Conservation (phyloP, 2,888 invertebrate species). For the Poecilus cupreus region DNA sequence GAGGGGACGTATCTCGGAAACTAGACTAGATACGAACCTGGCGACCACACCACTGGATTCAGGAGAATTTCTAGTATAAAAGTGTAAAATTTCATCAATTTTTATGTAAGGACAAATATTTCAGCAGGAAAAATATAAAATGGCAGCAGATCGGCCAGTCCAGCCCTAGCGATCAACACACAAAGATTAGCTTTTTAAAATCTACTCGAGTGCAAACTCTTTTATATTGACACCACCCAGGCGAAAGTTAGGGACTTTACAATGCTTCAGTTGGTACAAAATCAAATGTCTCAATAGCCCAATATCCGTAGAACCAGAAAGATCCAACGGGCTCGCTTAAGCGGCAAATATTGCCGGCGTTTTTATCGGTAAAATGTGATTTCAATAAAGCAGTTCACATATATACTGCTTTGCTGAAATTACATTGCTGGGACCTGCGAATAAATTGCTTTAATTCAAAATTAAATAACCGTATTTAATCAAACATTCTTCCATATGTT, state of each 20-base stretch:
- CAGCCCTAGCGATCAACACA: background rate
- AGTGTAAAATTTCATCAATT: too few relatives aligned
- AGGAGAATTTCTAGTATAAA: too few relatives aligned
- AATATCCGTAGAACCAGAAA: background rate
- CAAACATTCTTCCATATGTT: background rate
- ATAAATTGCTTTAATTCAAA: background rate
- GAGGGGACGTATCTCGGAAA: too few relatives aligned
- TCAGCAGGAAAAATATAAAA: too few relatives aligned
- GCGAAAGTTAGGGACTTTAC: slow-evolving; percentile 3
- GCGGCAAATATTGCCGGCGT: background rate
- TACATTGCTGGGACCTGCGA: background rate
- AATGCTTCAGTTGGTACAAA: slow-evolving; percentile 25
- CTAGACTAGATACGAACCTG: too few relatives aligned
- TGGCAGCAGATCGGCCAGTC: background rate
- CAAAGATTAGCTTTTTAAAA: slow-evolving; percentile 16
- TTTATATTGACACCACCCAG: slow-evolving; percentile 8
- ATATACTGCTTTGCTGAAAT: background rate
- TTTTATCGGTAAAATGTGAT: too few relatives aligned
- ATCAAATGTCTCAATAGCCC: slow-evolving; percentile 18
- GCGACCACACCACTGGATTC: too few relatives aligned
- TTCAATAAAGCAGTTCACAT: too few relatives aligned
- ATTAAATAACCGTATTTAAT: background rate
- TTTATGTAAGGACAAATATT: too few relatives aligned
- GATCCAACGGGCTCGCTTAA: background rate
- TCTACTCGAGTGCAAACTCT: background rate